Evolutionary conservation across 1,140 invertebrate species (phyloP).

Genomic region (Phenacoccus solenopsis): DNA sequence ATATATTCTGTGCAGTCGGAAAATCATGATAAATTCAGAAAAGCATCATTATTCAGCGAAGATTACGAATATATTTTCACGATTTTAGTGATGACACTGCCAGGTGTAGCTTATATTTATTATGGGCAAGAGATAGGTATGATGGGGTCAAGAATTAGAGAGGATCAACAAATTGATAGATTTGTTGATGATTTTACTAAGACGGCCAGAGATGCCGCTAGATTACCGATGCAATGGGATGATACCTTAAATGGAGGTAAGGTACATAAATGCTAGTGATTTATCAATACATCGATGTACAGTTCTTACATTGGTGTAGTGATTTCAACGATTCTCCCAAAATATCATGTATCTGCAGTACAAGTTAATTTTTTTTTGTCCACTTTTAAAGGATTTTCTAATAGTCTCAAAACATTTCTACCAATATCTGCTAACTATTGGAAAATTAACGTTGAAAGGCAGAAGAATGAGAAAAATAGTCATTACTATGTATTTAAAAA

Average conservation of each 20-base stretch:
- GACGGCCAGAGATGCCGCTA: slow-evolving; percentile 46
- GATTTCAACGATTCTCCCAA: not conserved
- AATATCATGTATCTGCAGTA: too few relatives aligned
- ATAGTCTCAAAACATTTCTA: not conserved
- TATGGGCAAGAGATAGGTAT: slow-evolving; percentile 70
- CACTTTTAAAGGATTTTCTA: not conserved
- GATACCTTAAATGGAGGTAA: slow-evolving; percentile 20
- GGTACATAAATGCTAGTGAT: not conserved
- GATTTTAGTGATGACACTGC: slow-evolving; percentile 50
- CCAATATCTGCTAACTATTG: slow-evolving; percentile 44
- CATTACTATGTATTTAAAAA: slow-evolving; percentile 21
- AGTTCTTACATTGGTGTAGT: not conserved
- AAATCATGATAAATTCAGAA: slow-evolving; percentile 47
- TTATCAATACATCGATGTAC: not conserved
- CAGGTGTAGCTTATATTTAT: slow-evolving; percentile 58
- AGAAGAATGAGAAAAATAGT: slow-evolving; percentile 18
- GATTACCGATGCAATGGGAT: slow-evolving; percentile 67
- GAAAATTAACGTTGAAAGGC: slow-evolving; percentile 36
- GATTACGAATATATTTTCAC: slow-evolving; percentile 47
- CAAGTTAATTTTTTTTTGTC: too few relatives aligned
- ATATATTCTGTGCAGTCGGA: slow-evolving; percentile 36
- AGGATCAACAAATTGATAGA: slow-evolving; percentile 35
- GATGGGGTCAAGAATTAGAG: slow-evolving; percentile 43
- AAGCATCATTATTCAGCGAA: slow-evolving; percentile 42
- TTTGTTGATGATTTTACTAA: slow-evolving; percentile 28